Percentiles rank a stretch among this genome's conserved stretches.
Conservation (phyloP, 2,797 vertebrate genomes). For the Lagodon rhomboides region DNA sequence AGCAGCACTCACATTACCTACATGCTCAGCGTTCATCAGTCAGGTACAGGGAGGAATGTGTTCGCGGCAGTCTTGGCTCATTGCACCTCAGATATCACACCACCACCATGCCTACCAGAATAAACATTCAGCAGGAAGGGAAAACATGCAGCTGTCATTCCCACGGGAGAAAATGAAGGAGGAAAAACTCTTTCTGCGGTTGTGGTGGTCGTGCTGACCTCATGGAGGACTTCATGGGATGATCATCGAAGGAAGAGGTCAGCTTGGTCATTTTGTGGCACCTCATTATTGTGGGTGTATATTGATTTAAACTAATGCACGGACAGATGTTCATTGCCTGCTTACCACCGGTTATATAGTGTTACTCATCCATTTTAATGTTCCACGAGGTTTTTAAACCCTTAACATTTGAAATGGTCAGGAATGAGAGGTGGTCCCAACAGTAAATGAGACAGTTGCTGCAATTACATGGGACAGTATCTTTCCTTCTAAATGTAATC, state of each 20-base stretch:
- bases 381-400: constrained; percentile 23
- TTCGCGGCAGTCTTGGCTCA: constrained; percentile 67
- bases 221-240: constrained; percentile 57
- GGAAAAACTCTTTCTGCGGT: constrained; percentile 46
- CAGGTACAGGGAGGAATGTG: constrained; percentile 68
- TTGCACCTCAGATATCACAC: constrained; percentile 72
- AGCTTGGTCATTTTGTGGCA: constrained; percentile 54
- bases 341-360: neutral
- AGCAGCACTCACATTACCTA: constrained; percentile 47
- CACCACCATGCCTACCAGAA: constrained; percentile 71
- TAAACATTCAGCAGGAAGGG: constrained; percentile 61
- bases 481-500: constrained; percentile 14
- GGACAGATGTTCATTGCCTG: constrained; percentile 28
- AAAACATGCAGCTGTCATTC: constrained; percentile 68
- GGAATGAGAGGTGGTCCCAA: constrained; percentile 13
- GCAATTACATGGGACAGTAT: neutral
- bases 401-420: constrained; percentile 39
- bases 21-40: constrained; percentile 64
- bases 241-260: constrained; percentile 52
- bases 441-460: constrained; percentile 24
- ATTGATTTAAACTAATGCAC: constrained; percentile 45
- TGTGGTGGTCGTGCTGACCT: constrained; percentile 64
- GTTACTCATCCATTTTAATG: constrained; percentile 16
- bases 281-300: constrained; percentile 59
- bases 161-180: constrained; percentile 58